A percentile compares a stretch with the other conserved stretches of the same genome.
phyloP scores from a whole-genome alignment of 2,888 invertebrate genomes.

The Oligia latruncula region DNA sequence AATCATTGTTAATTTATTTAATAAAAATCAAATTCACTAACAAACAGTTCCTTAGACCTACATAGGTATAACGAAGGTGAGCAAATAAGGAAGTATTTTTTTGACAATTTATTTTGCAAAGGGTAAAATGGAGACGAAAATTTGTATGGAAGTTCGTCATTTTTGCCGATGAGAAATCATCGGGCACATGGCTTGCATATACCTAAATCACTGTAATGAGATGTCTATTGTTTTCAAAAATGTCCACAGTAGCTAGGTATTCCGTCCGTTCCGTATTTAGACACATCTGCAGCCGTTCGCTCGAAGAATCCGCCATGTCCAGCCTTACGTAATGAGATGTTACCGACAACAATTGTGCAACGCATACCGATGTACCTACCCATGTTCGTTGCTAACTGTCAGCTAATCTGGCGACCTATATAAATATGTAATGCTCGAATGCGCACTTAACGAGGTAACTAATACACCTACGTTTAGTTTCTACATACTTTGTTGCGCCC shows the following conservation, averaged over 20 bases:
- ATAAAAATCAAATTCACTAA: not conserved
- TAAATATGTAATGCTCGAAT: slow-evolving; percentile 28
- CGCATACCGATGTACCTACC: slow-evolving; percentile 55
- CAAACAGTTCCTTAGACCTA: too few relatives aligned
- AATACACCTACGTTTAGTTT: slow-evolving; percentile 18
- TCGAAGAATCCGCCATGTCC: slow-evolving; percentile 61
- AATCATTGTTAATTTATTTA: not conserved
- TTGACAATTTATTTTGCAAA: not conserved
- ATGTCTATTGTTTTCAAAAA: slow-evolving; percentile 34
- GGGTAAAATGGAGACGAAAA: not conserved
- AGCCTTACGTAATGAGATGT: slow-evolving; percentile 66
- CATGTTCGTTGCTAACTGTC: slow-evolving; percentile 50
- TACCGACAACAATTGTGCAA: slow-evolving; percentile 67
- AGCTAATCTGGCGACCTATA: slow-evolving; percentile 56
- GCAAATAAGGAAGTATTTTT: not conserved
- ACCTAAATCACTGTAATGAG: slow-evolving; percentile 1
- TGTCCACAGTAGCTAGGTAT: slow-evolving; percentile 25
- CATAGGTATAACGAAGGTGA: too few relatives aligned
- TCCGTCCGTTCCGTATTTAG: slow-evolving; percentile 10
- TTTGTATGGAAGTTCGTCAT: not conserved
- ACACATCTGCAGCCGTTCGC: slow-evolving; percentile 48
- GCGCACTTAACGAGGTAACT: slow-evolving; percentile 3
- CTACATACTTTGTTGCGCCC: not conserved
- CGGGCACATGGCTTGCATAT: not conserved
- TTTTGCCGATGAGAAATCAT: not conserved